Evolutionary conservation across 2,113 vertebrate genomes (phyloP).

Genomic region (Artemisiospiza belli): DNA sequence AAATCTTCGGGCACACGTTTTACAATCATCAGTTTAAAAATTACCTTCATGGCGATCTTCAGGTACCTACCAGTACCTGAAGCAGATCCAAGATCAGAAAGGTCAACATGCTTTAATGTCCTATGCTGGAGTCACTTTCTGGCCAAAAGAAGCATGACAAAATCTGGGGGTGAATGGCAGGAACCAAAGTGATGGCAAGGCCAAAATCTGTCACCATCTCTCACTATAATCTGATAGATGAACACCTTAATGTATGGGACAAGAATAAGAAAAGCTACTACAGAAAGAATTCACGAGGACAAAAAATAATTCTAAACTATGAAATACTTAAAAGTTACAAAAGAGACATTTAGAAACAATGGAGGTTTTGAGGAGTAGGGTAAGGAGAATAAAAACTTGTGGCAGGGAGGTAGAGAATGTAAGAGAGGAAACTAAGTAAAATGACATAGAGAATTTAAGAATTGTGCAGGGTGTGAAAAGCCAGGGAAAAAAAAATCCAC

Average conservation of each 20-base stretch:
- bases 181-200: background rate
- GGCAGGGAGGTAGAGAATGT: background rate
- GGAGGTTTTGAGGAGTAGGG: background rate
- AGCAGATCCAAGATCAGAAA: background rate
- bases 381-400: background rate
- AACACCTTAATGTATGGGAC: background rate
- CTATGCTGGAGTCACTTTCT: background rate
- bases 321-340: background rate
- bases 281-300: background rate
- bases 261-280: background rate
- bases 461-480: background rate
- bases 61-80: background rate
- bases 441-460: slow-evolving; percentile 19
- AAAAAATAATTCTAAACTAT: background rate
- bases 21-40: background rate
- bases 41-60: accelerated
- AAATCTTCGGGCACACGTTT: background rate
- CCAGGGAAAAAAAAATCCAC: background rate
- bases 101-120: background rate
- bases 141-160: background rate
- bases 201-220: background rate
- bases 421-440: background rate
- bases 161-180: background rate
- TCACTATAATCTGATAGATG: background rate
- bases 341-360: background rate